Percentiles rank a stretch among this genome's conserved stretches.
phyloP scores from a whole-genome alignment of 53 echinoderm and acorn worm genomes.

The Astropecten irregularis region DNA sequence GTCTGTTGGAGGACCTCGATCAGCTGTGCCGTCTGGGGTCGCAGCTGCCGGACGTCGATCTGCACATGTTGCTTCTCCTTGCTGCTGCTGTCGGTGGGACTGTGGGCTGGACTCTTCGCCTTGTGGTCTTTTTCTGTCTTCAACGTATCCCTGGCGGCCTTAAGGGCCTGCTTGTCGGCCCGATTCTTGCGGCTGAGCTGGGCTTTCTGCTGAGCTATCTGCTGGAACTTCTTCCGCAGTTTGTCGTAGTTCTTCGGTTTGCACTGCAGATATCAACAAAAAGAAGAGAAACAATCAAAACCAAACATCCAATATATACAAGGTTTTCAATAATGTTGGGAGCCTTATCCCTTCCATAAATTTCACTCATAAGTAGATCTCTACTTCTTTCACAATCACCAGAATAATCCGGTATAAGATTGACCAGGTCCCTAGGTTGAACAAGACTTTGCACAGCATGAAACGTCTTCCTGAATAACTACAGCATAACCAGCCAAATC shows the following conservation, averaged over 20 bases:
- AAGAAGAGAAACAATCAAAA: neutral
- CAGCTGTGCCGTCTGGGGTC: conserved; percentile 95
- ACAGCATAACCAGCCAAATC: no score
- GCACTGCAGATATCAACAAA: conserved; percentile 65
- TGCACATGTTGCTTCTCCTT: conserved; percentile 10
- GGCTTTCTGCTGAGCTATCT: conserved; percentile 97
- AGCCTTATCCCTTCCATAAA: no score
- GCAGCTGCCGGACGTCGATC: conserved; percentile 73
- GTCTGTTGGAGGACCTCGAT: conserved; percentile 99
- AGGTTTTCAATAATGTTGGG: no score
- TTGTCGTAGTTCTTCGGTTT: conserved; percentile 99
- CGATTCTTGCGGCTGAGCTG: conserved; percentile 93
- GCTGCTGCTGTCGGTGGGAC: conserved; percentile 7
- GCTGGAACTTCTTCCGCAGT: conserved; percentile 98
- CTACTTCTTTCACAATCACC: no score
- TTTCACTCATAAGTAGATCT: no score
- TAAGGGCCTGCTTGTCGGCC: conserved; percentile 97
- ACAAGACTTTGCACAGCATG: no score
- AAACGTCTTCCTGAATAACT: no score
- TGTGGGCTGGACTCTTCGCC: conserved; percentile 47
- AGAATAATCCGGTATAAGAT: no score
- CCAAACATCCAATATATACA: no score
- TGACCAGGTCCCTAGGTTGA: no score
- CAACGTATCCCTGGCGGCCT: conserved; percentile 91
- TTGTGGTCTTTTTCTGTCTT: conserved; percentile 72